These are phyloP conservation scores for Temnothorax nylanderi DNA, from an alignment of 1,140 invertebrate species.

Conservation along the genomic window DNA sequence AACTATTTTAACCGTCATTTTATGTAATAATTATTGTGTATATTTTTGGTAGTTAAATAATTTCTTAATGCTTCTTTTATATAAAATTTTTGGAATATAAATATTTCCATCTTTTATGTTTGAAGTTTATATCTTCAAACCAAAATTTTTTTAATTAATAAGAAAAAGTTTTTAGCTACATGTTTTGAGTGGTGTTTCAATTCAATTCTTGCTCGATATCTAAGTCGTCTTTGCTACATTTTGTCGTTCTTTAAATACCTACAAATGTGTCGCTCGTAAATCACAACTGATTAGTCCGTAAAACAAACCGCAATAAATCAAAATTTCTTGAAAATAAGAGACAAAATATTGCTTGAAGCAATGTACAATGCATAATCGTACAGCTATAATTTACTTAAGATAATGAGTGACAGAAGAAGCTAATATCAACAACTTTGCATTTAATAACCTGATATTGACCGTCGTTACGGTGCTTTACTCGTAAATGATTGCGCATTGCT, in stretches of 20 bases:
- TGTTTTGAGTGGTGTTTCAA: neutral
- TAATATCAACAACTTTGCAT: neutral
- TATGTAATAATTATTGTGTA: neutral
- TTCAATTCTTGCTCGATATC: neutral
- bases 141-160: neutral
- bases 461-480: neutral
- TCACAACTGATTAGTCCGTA: neutral
- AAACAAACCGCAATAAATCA: neutral
- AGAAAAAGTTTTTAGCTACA: neutral
- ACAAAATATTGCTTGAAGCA: neutral
- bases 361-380: neutral
- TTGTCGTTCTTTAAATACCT: neutral
- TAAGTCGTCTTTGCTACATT: neutral
- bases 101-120: neutral
- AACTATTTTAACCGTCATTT: neutral
- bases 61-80: neutral
- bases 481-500: neutral
- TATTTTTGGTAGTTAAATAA: neutral
- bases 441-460: neutral
- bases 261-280: neutral
- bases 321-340: neutral
- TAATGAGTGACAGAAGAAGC: neutral
- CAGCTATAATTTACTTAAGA: slow-evolving; percentile 9
- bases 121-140: neutral
- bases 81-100: neutral